Evolutionary conservation across 2,888 invertebrate genomes (phyloP).

Genomic region (Zygothrica quintamaculata): DNA sequence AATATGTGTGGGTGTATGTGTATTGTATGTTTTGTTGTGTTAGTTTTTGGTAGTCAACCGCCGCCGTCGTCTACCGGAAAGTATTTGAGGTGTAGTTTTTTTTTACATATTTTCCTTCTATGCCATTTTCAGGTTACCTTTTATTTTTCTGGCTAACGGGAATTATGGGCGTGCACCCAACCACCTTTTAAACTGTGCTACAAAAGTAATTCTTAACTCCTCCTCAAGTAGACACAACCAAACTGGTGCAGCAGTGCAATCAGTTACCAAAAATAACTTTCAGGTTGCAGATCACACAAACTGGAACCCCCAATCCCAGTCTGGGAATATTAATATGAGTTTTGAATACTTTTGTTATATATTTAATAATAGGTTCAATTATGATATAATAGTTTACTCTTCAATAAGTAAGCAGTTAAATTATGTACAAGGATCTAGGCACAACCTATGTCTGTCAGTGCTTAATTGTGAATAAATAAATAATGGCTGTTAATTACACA

Average conservation of each 20-base stretch:
- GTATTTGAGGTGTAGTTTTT: constrained; percentile 67
- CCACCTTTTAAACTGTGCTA: constrained; percentile 55
- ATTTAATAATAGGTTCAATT: too few relatives aligned
- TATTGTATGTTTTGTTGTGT: constrained; percentile 39
- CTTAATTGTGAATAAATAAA: constrained; percentile 36
- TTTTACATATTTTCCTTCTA: constrained; percentile 24
- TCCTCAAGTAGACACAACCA: constrained; percentile 17
- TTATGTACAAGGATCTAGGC: not conserved
- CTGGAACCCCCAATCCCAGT: too few relatives aligned
- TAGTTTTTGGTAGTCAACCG: constrained; percentile 52
- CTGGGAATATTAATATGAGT: too few relatives aligned
- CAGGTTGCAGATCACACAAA: constrained; percentile 2
- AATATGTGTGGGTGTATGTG: too few relatives aligned
- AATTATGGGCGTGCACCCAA: constrained; percentile 38
- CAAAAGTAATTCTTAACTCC: constrained; percentile 15
- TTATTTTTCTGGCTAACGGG: constrained; percentile 42
- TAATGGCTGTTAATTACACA: not conserved
- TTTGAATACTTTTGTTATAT: constrained; percentile 63
- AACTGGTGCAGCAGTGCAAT: constrained; percentile 70
- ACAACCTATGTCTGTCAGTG: not conserved
- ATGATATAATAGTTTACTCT: too few relatives aligned
- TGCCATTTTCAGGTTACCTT: constrained; percentile 65
- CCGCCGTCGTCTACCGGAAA: constrained; percentile 54
- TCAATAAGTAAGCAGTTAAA: too few relatives aligned
- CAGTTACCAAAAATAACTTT: not conserved